These are phyloP conservation scores for Papilio machaon DNA, from an alignment of 1,140 invertebrate genomes.

Conservation along the genomic window DNA sequence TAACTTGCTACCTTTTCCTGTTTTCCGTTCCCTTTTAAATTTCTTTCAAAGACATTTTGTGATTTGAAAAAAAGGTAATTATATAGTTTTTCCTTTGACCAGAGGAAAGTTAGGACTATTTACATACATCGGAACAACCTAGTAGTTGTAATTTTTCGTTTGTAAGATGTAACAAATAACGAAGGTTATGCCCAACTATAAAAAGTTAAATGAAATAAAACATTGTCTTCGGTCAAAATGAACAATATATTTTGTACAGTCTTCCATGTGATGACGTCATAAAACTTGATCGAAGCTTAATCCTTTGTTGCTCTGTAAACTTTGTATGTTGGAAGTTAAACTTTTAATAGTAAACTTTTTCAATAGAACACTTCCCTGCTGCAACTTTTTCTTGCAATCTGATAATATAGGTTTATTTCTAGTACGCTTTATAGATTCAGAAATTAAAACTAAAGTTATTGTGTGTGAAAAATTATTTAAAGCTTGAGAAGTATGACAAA, in stretches of 20 bases:
- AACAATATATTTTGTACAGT: background rate
- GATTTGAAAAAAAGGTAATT: background rate
- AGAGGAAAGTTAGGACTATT: too few species aligned
- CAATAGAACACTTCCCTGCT: background rate
- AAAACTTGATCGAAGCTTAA: constrained; percentile 10
- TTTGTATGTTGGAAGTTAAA: background rate
- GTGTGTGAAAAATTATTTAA: background rate
- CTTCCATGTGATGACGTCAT: constrained; percentile 2
- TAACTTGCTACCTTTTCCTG: constrained; percentile 13
- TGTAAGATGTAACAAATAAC: background rate
- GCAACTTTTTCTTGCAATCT: background rate
- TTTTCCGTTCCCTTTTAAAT: background rate
- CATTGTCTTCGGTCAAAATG: background rate
- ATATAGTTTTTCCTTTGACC: too few species aligned
- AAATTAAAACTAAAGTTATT: background rate
- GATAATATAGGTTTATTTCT: background rate
- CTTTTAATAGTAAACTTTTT: background rate
- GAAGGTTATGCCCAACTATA: background rate
- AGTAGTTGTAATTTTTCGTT: too few species aligned
- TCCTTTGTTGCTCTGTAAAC: constrained; percentile 2
- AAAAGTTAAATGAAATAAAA: constrained; percentile 9
- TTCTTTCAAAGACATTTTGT: background rate
- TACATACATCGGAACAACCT: too few species aligned
- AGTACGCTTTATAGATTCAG: background rate
- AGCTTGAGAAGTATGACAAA: too few species aligned